These are phyloP conservation scores for Salmo trutta DNA, from an alignment of 2,797 vertebrate species.

Conservation along the genomic window DNA sequence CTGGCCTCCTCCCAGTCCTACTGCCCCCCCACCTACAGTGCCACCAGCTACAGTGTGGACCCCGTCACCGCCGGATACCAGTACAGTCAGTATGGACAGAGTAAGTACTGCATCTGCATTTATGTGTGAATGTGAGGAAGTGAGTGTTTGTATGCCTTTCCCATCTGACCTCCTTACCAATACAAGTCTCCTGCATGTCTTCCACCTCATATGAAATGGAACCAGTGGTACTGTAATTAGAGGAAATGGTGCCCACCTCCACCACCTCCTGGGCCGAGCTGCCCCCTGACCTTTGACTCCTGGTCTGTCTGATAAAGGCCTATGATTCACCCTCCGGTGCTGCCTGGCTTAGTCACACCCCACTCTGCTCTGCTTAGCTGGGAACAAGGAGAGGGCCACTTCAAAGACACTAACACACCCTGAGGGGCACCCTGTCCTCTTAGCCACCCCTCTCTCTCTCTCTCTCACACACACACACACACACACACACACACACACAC, in stretches of 20 bases:
- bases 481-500: no score
- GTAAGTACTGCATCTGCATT: conserved; percentile 77
- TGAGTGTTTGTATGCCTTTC: neutral
- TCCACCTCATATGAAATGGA: no score
- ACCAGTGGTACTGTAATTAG: conserved; percentile 19
- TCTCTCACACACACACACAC: conserved; percentile 15
- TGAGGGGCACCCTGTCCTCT: conserved; percentile 75
- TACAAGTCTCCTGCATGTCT: no score
- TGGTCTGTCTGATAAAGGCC: conserved; percentile 87
- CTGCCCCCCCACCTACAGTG: conserved; percentile 95
- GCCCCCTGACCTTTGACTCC: conserved; percentile 78
- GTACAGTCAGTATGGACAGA: conserved; percentile 93
- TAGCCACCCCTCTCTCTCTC: conserved; percentile 68
- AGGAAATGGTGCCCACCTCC: conserved; percentile 56
- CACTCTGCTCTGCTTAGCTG: conserved; percentile 67
- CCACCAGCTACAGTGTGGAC: conserved; percentile 92
- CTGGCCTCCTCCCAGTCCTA: conserved; percentile 92
- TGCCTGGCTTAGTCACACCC: conserved; percentile 85
- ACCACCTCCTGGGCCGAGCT: conserved; percentile 44
- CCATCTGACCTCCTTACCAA: no score
- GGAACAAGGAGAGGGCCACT: conserved; percentile 72
- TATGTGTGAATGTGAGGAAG: neutral
- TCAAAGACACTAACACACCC: conserved; percentile 75
- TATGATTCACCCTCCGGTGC: conserved; percentile 68
- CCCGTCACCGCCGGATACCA: conserved; percentile 91